A percentile compares a stretch with the other conserved stretches of the same genome.
Conservation (phyloP, 2,113 vertebrate species). For the Chelonoidis abingdonii region DNA sequence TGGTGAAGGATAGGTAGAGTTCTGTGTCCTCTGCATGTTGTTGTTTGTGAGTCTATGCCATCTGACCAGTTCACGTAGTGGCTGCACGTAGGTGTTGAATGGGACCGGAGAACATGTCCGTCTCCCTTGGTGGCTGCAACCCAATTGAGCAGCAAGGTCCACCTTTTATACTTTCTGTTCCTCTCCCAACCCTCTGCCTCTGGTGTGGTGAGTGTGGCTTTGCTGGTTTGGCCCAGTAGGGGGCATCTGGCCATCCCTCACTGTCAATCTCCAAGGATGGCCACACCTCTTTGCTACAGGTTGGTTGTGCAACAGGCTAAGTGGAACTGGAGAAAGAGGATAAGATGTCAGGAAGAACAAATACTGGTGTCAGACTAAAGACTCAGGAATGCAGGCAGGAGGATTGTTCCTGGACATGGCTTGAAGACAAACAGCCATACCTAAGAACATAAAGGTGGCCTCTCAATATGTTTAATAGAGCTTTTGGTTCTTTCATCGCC, state of each 20-base stretch:
- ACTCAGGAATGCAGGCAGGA: background rate
- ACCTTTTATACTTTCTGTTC: too few relatives aligned
- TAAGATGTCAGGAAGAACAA: background rate
- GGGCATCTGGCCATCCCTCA: too few relatives aligned
- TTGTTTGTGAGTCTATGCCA: background rate
- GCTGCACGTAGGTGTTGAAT: background rate
- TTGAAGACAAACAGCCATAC: background rate
- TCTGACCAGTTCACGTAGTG: background rate
- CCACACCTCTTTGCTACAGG: too few relatives aligned
- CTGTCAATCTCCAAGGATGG: too few relatives aligned
- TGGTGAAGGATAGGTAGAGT: background rate
- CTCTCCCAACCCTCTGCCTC: too few relatives aligned
- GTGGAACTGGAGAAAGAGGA: background rate
- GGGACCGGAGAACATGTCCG: background rate
- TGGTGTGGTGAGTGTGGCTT: too few relatives aligned
- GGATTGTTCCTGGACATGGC: background rate
- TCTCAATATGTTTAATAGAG: background rate
- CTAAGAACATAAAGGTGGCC: background rate
- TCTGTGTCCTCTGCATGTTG: background rate
- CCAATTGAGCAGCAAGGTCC: too few relatives aligned
- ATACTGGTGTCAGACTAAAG: background rate
- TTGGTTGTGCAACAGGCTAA: background rate
- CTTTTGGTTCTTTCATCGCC: background rate
- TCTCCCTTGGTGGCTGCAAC: too few relatives aligned
- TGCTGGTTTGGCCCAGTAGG: too few relatives aligned